Conservation (phyloP, 2,797 vertebrate species). For the Crax fasciolata region DNA sequence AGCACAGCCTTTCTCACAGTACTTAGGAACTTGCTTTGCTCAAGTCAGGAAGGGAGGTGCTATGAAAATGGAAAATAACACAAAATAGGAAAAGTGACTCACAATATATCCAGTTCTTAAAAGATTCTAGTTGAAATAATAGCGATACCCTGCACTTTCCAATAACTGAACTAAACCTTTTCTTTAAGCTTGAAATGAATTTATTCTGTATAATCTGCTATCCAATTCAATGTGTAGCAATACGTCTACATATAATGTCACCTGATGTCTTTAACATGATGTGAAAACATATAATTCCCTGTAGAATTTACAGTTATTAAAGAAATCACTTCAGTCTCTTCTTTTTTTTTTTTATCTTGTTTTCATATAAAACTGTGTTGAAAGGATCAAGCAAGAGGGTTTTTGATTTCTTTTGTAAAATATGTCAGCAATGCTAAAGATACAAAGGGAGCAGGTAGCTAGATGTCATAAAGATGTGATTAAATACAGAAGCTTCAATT, state of each 20-base stretch:
- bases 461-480: not conserved
- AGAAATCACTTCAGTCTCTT: not conserved
- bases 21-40: constrained; percentile 43
- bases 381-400: not conserved
- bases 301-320: not conserved
- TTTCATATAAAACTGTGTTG: not conserved
- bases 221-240: not conserved
- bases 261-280: not conserved
- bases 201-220: not conserved
- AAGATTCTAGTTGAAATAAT: constrained; percentile 13
- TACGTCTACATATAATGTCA: not conserved
- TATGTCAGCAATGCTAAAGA: not conserved
- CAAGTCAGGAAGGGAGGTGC: constrained; percentile 61
- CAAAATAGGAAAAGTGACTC: constrained; percentile 60
- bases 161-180: constrained; percentile 5
- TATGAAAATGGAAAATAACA: constrained; percentile 49
- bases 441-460: not conserved
- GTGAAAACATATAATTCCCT: not conserved
- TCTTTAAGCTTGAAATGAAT: not conserved
- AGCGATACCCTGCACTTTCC: not conserved
- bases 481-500: not conserved
- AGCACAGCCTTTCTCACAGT: constrained; percentile 59
- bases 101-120: constrained; percentile 17
- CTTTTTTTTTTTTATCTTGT: not conserved
- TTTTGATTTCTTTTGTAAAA: not conserved